Evolutionary conservation across 1,140 invertebrate species (phyloP).

Genomic region (Tachypleus tridentatus): DNA sequence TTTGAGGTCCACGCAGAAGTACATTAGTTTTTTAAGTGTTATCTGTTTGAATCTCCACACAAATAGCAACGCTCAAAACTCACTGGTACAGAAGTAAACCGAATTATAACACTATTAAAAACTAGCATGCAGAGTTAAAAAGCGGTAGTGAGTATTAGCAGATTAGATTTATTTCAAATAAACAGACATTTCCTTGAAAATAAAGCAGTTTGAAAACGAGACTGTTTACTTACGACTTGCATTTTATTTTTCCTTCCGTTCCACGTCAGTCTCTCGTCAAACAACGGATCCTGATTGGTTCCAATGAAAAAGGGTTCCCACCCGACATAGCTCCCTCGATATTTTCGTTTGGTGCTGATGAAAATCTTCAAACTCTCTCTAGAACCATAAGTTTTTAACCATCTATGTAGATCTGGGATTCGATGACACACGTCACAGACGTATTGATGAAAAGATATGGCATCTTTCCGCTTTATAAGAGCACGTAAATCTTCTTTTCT

Average conservation of each 20-base stretch:
- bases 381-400: constrained; percentile 37
- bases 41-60: too few relatives aligned
- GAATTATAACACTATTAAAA: background rate
- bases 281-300: constrained; percentile 60
- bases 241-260: constrained; percentile 77
- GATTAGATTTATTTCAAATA: background rate
- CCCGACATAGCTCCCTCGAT: constrained; percentile 28
- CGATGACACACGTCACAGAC: constrained; percentile 76
- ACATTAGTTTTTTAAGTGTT: too few relatives aligned
- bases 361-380: constrained; percentile 54
- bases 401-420: constrained; percentile 50
- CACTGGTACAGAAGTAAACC: background rate
- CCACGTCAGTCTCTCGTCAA: constrained; percentile 64
- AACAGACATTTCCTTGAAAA: background rate
- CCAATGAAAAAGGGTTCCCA: constrained; percentile 77
- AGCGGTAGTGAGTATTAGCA: background rate
- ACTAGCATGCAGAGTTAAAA: background rate
- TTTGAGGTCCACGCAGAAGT: too few relatives aligned
- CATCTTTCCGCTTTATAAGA: constrained; percentile 35
- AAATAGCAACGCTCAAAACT: background rate
- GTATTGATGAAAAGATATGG: constrained; percentile 81
- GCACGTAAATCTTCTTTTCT: constrained; percentile 52
- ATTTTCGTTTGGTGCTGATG: constrained; percentile 54
- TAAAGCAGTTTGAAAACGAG: background rate
- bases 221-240: constrained; percentile 52